Evolutionary conservation across 2,888 invertebrate genomes (phyloP), one percentile per base, ranked within the genome.

Genomic region (Sericinus montela): DNA sequence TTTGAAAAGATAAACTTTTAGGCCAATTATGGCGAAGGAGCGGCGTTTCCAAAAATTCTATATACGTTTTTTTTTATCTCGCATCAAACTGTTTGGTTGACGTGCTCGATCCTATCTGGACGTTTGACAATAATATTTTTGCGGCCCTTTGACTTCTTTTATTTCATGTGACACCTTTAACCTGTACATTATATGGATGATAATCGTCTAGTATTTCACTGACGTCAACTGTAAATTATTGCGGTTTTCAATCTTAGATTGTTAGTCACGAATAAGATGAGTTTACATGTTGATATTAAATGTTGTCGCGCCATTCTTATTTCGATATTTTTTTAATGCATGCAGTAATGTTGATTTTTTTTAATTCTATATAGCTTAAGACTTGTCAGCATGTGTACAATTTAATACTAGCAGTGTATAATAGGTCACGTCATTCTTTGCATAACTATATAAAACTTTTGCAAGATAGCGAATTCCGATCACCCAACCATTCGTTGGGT

Each of bases 21-120:
- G 64, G 62, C 83, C 86, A 85, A 84, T 86, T 86, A 85, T 75
- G 75, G 77, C 57, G 59, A 71, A 61, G 63, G 62, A 72, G 80
- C 81, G 80, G 82, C 65, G 73, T 81, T 84, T 84, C 83, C 84
- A 80, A 84, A 85, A 85, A 85, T 80, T 72, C 65, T 65, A 73
- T 73, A 76, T 74, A 64, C 57, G 45, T 58, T 39, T 36, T 65
- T 19, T 71, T 75, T 82, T 82, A 84, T 84, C 84, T 77, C 38
- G 41, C 69, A 85, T 85, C 83, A 75, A 69, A 73, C 68, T 63
- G 67, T 65, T 73, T 64, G 69, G 69, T 67, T 75, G 75, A 83
- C 84, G 82, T 85, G 83, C 67, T 66, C 60, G 80, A 80, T 82
- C 55, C 52, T 79, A 84, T 84, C 83, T 60, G 28, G 30, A 49